Conservation (phyloP, 2,888 invertebrate species). For the Heteropelma amictum region DNA sequence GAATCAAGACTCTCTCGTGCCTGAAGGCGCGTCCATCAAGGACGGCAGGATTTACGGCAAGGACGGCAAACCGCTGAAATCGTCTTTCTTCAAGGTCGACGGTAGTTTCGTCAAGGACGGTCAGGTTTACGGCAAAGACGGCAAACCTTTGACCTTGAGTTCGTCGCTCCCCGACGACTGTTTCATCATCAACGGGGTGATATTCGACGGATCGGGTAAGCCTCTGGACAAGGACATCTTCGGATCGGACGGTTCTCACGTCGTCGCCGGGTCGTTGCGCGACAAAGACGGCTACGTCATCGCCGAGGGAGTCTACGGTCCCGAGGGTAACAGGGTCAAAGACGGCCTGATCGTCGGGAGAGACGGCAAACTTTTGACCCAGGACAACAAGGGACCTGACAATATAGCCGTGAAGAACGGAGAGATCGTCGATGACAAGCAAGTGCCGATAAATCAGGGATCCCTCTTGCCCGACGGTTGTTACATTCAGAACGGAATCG, state of each 20-base stretch:
- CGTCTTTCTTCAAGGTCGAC: conserved; percentile 72
- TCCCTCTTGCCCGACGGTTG: conserved; percentile 73
- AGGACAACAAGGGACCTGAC: conserved; percentile 73
- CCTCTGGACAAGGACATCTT: conserved; percentile 70
- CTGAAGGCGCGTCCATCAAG: conserved; percentile 71
- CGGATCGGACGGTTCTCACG: conserved; percentile 73
- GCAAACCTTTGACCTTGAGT: conserved; percentile 67
- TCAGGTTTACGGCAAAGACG: conserved; percentile 70
- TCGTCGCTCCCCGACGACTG: conserved; percentile 71
- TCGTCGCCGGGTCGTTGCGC: conserved; percentile 69
- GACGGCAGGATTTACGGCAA: conserved; percentile 70
- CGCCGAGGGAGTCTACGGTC: conserved; percentile 71
- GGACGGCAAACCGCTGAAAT: conserved; percentile 72
- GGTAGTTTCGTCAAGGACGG: conserved; percentile 74
- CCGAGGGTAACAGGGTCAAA: conserved; percentile 72
- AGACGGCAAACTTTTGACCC: conserved; percentile 71
- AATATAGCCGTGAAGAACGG: conserved; percentile 71
- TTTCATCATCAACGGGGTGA: conserved; percentile 71
- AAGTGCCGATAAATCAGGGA: conserved; percentile 68
- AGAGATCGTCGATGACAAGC: conserved; percentile 70
- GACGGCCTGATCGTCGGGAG: conserved; percentile 71
- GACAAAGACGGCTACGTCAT: conserved; percentile 70
- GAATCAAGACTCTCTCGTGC: conserved; percentile 73
- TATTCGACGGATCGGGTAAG: conserved; percentile 68
- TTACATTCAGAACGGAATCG: conserved; percentile 71